A percentile compares a stretch with the other conserved stretches of the same genome.
phyloP scores from a whole-genome alignment of 2,888 invertebrate genomes.

The Orthosia incerta region DNA sequence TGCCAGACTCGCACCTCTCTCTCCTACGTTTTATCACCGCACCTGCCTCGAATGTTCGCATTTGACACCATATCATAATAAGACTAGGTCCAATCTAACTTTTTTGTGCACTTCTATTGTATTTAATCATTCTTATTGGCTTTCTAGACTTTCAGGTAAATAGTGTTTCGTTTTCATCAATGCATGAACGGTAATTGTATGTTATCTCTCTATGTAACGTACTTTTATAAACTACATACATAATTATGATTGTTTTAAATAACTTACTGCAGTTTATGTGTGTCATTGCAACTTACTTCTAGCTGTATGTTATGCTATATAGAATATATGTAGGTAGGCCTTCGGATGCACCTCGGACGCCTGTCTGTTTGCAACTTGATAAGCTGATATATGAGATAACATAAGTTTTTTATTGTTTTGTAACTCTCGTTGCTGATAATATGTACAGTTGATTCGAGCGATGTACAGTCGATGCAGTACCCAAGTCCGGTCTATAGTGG shows the following conservation, averaged over 20 bases:
- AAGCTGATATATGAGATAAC: too few species aligned
- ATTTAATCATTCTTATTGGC: background rate
- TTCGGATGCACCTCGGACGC: background rate
- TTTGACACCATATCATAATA: background rate
- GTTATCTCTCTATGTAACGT: background rate
- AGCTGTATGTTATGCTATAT: background rate
- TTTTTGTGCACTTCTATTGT: slow-evolving; percentile 2
- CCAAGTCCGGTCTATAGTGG: too few species aligned
- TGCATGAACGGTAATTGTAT: slow-evolving; percentile 3
- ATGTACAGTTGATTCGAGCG: too few species aligned
- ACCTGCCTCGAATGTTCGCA: background rate
- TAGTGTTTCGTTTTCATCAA: background rate
- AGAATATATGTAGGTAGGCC: too few species aligned
- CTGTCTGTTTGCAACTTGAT: background rate
- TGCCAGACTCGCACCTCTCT: background rate
- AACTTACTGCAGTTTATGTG: background rate
- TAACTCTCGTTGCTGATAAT: background rate
- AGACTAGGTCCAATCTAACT: background rate
- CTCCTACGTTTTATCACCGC: too few species aligned
- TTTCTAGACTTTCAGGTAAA: background rate
- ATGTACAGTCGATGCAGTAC: too few species aligned
- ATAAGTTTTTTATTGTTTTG: too few species aligned
- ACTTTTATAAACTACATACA: background rate
- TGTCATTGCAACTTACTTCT: background rate
- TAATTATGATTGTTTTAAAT: background rate